Evolutionary conservation across 1,140 invertebrate genomes (phyloP).

Genomic region (Camponotus pennsylvanicus): DNA sequence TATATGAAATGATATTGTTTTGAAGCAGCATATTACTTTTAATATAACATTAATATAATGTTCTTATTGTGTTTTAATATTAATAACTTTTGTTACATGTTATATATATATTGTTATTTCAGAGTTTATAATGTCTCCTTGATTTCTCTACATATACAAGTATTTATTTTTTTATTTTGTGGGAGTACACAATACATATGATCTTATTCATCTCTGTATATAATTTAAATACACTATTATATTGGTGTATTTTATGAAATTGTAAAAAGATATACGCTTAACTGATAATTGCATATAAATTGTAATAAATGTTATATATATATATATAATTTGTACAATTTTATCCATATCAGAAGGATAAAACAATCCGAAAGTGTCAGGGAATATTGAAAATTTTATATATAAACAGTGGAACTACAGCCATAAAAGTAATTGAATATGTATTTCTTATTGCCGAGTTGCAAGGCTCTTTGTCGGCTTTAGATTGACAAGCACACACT

Average conservation of each 20-base stretch:
- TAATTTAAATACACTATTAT: constrained; percentile 39
- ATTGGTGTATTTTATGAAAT: constrained; percentile 37
- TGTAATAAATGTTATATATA: constrained; percentile 50
- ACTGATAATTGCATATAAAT: constrained; percentile 40
- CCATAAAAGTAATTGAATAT: constrained; percentile 11
- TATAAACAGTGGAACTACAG: constrained; percentile 8
- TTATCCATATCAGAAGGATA: constrained; percentile 31
- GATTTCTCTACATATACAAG: background rate
- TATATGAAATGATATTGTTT: constrained; percentile 41
- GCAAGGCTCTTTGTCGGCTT: constrained; percentile 64
- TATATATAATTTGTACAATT: constrained; percentile 48
- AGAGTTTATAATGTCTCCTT: constrained; percentile 42
- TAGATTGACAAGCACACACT: constrained; percentile 74
- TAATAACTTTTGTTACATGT: constrained; percentile 36
- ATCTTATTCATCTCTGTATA: constrained; percentile 25
- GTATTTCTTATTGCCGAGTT: constrained; percentile 65
- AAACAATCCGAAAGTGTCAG: background rate
- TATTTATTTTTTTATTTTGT: constrained; percentile 39
- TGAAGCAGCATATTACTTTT: constrained; percentile 35
- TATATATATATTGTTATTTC: constrained; percentile 21
- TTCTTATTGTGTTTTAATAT: constrained; percentile 44
- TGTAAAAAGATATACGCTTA: constrained; percentile 51
- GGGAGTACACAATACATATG: background rate
- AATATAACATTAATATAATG: constrained; percentile 15
- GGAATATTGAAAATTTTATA: constrained; percentile 34